phyloP scores from a whole-genome alignment of 2,888 invertebrate genomes.

The Lobophora halterata region DNA sequence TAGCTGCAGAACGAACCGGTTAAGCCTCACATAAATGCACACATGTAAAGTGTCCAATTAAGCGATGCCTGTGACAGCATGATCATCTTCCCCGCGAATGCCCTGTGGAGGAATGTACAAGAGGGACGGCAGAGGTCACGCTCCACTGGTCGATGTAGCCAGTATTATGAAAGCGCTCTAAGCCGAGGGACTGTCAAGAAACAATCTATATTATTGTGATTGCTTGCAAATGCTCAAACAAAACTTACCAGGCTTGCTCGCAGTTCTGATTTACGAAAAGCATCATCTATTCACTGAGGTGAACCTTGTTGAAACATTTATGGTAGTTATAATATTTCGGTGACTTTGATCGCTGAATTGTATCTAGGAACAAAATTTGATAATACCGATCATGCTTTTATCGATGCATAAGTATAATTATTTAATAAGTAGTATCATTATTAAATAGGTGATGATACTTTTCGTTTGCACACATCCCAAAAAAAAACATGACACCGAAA shows the following conservation, averaged over 20 bases:
- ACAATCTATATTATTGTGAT: constrained; percentile 59
- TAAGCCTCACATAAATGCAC: constrained; percentile 67
- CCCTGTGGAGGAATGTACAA: constrained; percentile 39
- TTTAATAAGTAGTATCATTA: too few relatives aligned
- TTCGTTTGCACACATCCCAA: too few relatives aligned
- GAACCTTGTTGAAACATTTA: constrained; percentile 4
- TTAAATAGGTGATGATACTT: too few relatives aligned
- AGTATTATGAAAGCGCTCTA: constrained; percentile 71
- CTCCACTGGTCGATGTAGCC: constrained; percentile 55
- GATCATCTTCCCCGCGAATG: constrained; percentile 54
- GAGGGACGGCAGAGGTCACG: constrained; percentile 52
- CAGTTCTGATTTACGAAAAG: constrained; percentile 1
- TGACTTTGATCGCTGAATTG: too few relatives aligned
- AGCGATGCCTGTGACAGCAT: constrained; percentile 65
- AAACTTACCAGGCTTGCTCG: constrained; percentile 7
- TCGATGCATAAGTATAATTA: too few relatives aligned
- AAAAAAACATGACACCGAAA: too few relatives aligned
- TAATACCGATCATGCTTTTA: too few relatives aligned
- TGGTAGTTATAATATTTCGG: too few relatives aligned
- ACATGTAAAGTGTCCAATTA: constrained; percentile 70
- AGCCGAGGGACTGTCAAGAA: constrained; percentile 58
- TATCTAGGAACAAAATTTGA: too few relatives aligned
- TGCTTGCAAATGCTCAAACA: constrained; percentile 26
- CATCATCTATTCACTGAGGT: not conserved
- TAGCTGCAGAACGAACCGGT: constrained; percentile 73